Conservation (phyloP, 2,797 vertebrate species). For the Glyptemys insculpta region DNA sequence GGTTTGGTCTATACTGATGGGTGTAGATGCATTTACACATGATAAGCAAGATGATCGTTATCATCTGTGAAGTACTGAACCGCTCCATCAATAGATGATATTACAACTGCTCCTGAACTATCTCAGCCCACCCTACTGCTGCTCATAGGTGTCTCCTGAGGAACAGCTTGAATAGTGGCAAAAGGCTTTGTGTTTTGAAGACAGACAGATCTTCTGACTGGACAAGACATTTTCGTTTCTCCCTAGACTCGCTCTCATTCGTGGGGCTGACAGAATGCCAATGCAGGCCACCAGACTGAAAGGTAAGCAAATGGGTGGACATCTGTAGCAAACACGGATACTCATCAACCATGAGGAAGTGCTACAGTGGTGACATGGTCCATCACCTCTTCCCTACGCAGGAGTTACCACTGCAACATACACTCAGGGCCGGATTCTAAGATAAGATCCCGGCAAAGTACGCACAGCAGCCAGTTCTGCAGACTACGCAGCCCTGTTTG, state of each 20-base stretch:
- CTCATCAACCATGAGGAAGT: not conserved
- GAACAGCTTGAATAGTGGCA: not conserved
- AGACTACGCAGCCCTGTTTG: not conserved
- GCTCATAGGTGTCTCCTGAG: not conserved
- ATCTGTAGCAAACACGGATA: not conserved
- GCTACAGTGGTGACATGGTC: not conserved
- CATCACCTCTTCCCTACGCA: not conserved
- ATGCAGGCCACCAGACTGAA: not conserved
- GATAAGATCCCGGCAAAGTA: not conserved
- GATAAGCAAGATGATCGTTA: not conserved
- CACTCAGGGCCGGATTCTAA: not conserved
- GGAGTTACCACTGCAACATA: not conserved
- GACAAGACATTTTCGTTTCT: constrained; percentile 2
- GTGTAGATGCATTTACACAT: not conserved
- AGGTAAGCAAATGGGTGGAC: not conserved
- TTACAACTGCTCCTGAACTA: not conserved
- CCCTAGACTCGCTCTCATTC: not conserved
- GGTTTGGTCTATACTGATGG: not conserved
- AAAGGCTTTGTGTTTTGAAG: not conserved
- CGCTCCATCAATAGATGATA: not conserved
- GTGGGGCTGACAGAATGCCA: not conserved
- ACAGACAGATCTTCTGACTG: not conserved
- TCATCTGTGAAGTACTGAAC: constrained; percentile 1
- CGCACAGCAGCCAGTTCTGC: not conserved
- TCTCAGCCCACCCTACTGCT: not conserved